Conservation (phyloP, 2,888 invertebrate species). For the Emmelina monodactyla region DNA sequence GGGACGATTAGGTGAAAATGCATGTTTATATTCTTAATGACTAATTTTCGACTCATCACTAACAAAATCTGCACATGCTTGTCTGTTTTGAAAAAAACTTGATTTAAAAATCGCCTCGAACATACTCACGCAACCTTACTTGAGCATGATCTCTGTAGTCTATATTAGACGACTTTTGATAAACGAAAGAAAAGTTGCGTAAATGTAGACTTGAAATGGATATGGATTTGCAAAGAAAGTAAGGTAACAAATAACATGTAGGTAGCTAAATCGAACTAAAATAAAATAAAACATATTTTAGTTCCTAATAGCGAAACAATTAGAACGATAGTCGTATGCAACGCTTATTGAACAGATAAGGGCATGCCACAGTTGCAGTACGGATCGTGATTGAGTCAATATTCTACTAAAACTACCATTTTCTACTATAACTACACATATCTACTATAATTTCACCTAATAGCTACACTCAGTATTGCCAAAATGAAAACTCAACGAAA, state of each 20-base stretch:
- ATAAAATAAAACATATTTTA: slow-evolving; percentile 19
- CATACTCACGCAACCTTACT: not conserved
- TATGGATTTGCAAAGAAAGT: not conserved
- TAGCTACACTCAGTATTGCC: slow-evolving; percentile 33
- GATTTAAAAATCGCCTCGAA: slow-evolving; percentile 4
- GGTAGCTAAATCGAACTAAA: slow-evolving; percentile 21
- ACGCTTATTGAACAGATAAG: slow-evolving; percentile 66
- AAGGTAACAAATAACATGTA: too few relatives aligned
- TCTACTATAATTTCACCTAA: slow-evolving; percentile 24
- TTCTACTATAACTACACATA: too few relatives aligned
- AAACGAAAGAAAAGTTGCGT: not conserved
- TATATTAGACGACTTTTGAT: not conserved
- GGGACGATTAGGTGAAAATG: not conserved
- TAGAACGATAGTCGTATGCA: slow-evolving; percentile 60
- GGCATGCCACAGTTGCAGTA: slow-evolving; percentile 62
- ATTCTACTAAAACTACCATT: slow-evolving; percentile 20
- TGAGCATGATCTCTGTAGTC: not conserved
- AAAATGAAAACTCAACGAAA: slow-evolving; percentile 47
- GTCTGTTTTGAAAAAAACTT: too few relatives aligned
- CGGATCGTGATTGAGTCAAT: slow-evolving; percentile 61
- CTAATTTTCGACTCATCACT: slow-evolving; percentile 65
- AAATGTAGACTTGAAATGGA: not conserved
- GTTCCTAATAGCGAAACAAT: slow-evolving; percentile 40
- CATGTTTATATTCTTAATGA: slow-evolving; percentile 18
- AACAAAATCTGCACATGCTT: slow-evolving; percentile 42